phyloP scores from a whole-genome alignment of 2,113 vertebrate genomes.

The Alethe castanea region DNA sequence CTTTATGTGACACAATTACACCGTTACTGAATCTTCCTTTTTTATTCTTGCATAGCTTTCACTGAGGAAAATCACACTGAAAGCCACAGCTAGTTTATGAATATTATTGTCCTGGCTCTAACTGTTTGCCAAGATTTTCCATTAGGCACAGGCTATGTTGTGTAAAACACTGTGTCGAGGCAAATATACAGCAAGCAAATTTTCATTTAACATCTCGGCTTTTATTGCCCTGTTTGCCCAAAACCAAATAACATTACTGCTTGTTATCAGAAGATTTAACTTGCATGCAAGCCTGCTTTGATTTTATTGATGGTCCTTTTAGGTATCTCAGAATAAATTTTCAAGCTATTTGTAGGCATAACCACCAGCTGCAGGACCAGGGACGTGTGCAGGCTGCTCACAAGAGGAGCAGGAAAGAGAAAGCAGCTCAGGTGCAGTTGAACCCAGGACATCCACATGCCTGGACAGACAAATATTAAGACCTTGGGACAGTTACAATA shows the following conservation, averaged over 20 bases:
- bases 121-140: conserved; percentile 45
- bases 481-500: neutral
- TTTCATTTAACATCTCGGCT: conserved; percentile 45
- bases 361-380: neutral
- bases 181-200: neutral
- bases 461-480: neutral
- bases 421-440: neutral
- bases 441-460: neutral
- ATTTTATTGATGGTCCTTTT: neutral
- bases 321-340: neutral
- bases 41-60: conserved; percentile 53
- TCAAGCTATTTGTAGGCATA: neutral
- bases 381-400: neutral
- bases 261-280: conserved; percentile 12
- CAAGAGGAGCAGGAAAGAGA: neutral
- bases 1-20: conserved; percentile 39
- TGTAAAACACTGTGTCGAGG: conserved; percentile 31
- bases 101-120: neutral
- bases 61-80: conserved; percentile 8
- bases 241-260: conserved; percentile 37
- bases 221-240: conserved; percentile 22
- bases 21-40: conserved; percentile 50
- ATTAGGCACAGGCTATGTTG: conserved; percentile 36
- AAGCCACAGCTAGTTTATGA: conserved; percentile 50
- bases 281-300: neutral